phyloP scores from a whole-genome alignment of 2,888 invertebrate genomes.

The Eurois occulta region DNA sequence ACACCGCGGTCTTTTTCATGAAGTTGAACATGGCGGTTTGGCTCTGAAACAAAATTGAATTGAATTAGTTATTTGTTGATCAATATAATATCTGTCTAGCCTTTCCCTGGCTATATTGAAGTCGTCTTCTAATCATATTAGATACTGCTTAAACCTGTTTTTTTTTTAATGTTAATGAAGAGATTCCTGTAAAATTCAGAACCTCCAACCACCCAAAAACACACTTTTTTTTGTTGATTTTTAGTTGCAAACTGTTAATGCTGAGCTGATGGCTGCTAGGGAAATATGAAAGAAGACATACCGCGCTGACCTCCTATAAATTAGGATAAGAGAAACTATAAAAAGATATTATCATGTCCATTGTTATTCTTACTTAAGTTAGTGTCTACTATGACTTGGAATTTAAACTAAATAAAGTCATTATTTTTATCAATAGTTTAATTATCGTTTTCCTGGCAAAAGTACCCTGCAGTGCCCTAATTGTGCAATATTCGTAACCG shows the following conservation, averaged over 20 bases:
- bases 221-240: not conserved
- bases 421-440: not conserved
- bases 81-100: not conserved
- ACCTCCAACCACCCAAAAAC: no score
- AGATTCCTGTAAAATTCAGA: no score
- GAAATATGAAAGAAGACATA: not conserved
- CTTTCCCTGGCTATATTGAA: not conserved
- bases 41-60: slow-evolving; percentile 75
- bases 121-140: not conserved
- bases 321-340: no score
- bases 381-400: not conserved
- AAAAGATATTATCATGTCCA: not conserved
- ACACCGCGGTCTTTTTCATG: slow-evolving; percentile 95
- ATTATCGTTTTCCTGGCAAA: slow-evolving; percentile 39
- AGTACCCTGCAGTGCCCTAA: not conserved
- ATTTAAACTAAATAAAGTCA: not conserved
- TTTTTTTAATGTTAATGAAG: no score
- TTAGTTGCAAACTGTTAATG: not conserved
- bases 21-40: slow-evolving; percentile 96
- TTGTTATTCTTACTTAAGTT: not conserved
- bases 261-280: not conserved
- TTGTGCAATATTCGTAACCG: slow-evolving; percentile 36
- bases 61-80: not conserved
- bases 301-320: no score
- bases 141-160: not conserved